Evolutionary conservation across 2,113 vertebrate species (phyloP).

Genomic region (Zootoca vivipara): DNA sequence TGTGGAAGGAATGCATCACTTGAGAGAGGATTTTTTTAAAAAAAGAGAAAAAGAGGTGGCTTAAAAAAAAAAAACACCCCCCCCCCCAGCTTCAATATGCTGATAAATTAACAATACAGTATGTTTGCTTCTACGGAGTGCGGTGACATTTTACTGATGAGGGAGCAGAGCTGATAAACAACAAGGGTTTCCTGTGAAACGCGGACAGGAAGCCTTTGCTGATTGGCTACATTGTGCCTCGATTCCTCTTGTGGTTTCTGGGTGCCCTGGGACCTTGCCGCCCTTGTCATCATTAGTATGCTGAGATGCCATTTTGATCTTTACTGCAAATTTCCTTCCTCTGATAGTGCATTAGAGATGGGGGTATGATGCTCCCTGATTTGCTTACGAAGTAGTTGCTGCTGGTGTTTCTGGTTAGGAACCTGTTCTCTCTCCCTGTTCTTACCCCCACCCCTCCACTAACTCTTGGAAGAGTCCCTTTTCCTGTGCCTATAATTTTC

Average conservation of each 20-base stretch:
- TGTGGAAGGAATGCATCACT: conserved; percentile 43
- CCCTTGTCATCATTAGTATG: conserved; percentile 45
- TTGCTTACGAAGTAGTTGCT: conserved; percentile 46
- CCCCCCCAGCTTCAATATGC: conserved; percentile 46
- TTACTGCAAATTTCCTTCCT: conserved; percentile 56
- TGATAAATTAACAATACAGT: conserved; percentile 56
- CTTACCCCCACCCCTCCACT: not conserved
- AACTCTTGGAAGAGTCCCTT: not conserved
- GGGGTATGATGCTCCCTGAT: conserved; percentile 23
- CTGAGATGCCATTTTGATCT: conserved; percentile 67
- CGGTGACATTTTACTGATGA: conserved; percentile 56
- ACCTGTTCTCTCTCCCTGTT: not conserved
- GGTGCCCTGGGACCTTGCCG: conserved; percentile 16
- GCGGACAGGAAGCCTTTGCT: conserved; percentile 49
- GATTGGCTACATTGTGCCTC: conserved; percentile 44
- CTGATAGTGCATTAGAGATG: conserved; percentile 52
- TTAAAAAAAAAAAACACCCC: conserved; percentile 34
- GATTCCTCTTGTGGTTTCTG: conserved; percentile 57
- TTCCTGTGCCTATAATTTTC: not conserved
- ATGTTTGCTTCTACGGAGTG: conserved; percentile 36
- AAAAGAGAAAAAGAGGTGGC: not conserved
- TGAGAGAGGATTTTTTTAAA: not conserved
- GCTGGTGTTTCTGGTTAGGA: conserved; percentile 22
- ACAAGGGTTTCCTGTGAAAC: conserved; percentile 69
- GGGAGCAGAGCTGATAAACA: conserved; percentile 49